phyloP scores from a whole-genome alignment of 2,797 vertebrate species.

The Iguana delicatissima region DNA sequence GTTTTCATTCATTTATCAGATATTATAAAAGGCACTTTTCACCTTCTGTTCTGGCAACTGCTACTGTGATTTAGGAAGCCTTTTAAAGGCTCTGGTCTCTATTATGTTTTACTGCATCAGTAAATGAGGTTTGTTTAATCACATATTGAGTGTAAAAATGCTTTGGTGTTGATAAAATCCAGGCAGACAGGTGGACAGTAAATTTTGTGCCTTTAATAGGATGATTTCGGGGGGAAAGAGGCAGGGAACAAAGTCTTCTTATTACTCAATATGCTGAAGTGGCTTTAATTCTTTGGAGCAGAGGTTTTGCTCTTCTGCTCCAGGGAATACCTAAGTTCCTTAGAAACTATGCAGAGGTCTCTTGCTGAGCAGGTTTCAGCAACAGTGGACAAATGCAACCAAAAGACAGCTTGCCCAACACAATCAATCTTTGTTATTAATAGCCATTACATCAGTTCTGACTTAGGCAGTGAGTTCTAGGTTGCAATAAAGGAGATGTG shows the following conservation, averaged over 20 bases:
- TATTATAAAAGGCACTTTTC: constrained; percentile 65
- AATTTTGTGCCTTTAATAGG: constrained; percentile 75
- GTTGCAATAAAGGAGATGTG: no score
- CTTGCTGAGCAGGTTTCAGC: neutral
- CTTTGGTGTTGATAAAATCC: constrained; percentile 80
- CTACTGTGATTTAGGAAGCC: constrained; percentile 75
- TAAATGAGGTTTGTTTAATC: constrained; percentile 79
- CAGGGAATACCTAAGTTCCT: neutral
- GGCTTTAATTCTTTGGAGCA: neutral
- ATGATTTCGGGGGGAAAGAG: constrained; percentile 62
- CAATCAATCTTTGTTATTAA: neutral
- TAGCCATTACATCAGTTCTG: no score
- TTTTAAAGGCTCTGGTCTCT: constrained; percentile 75
- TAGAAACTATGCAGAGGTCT: neutral
- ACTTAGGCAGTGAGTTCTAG: no score
- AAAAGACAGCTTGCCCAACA: neutral
- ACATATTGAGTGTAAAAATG: constrained; percentile 74
- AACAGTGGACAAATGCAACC: neutral
- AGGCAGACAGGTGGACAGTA: constrained; percentile 72
- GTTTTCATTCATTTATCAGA: constrained; percentile 76
- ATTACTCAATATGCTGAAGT: constrained; percentile 7
- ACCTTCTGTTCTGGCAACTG: constrained; percentile 78
- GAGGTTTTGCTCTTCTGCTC: neutral
- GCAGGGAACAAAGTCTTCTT: neutral
- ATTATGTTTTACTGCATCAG: constrained; percentile 78